Evolutionary conservation across 2,888 invertebrate genomes (phyloP), one percentile per base, ranked within the genome.

Genomic region (Epirrhoe alternata): DNA sequence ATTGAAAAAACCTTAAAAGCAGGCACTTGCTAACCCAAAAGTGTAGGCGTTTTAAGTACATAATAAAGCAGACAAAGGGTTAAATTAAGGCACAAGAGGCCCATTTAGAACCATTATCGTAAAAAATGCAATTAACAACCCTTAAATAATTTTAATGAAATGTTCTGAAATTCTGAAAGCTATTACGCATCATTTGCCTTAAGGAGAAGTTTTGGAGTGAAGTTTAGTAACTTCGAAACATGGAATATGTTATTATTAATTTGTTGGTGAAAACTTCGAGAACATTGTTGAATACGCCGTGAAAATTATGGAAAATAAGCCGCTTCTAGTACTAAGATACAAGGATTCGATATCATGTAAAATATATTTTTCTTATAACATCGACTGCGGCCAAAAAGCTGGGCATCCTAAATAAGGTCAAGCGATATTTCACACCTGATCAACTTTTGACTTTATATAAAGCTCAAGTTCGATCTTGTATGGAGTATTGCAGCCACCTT

Each of bases 71-170:
- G 45, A 14, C 51, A 63, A 64, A 30, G 57, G 45, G 61, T 61
- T 52, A 45, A 54, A 61, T 64, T 64, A 42, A 24, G 42, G 31
- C 47, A 42, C 61, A 64, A 68, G 58, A 45, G 56, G 35, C 60
- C 63, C 60, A 63, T 67, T 64, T 68, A 49, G 30, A 49, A 12
- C 64, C 51, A 64, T 68, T 68, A 68, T 64, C 61, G 57, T 24
- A 53, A 68, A 68, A 68, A 68, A 68, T 70, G 62, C 58, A 71
- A 71, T 73, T 73, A 71, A 64, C 68, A 67, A 54, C 61, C 60
- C 59, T 53, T 55, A 66, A 68, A 69, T 68, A 66, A 66, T 73
- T 69, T 70, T 64, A 61, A 66, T 66, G 63, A 69, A 73, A 66
- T 61, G 66, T 61, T 68, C 70, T 66, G 66, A 64, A 66, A 69